Evolutionary conservation across 2,888 invertebrate species (phyloP).

Genomic region (Acleris holmiana): DNA sequence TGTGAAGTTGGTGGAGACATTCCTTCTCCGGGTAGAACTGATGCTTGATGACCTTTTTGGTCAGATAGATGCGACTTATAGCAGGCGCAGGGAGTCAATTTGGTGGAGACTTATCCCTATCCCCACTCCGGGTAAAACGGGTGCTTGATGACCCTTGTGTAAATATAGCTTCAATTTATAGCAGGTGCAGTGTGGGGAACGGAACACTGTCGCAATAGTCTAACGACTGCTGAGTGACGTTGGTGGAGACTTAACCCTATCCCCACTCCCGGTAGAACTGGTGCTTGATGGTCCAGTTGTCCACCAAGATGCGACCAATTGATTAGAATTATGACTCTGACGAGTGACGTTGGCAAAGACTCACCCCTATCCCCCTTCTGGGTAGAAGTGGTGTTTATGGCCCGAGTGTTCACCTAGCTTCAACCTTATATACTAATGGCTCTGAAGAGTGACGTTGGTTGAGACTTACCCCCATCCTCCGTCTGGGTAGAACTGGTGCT

Average conservation of each 20-base stretch:
- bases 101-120: slow-evolving; percentile 87
- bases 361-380: slow-evolving; percentile 93
- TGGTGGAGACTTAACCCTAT: slow-evolving; percentile 71
- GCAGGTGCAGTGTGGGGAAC: too few relatives aligned
- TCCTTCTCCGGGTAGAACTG: too few relatives aligned
- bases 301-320: too few relatives aligned
- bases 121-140: slow-evolving; percentile 93
- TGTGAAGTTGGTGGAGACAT: too few relatives aligned
- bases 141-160: slow-evolving; percentile 91
- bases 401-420: slow-evolving; percentile 89
- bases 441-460: neutral
- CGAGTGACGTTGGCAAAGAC: slow-evolving; percentile 46
- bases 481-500: neutral
- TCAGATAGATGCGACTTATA: too few relatives aligned
- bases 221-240: neutral
- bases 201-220: slow-evolving; percentile 85
- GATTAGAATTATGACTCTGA: too few relatives aligned
- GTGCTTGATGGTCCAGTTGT: too few relatives aligned
- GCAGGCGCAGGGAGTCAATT: neutral
- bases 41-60: too few relatives aligned
- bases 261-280: too few relatives aligned
- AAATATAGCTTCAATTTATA: too few relatives aligned
- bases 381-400: slow-evolving; percentile 93
- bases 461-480: slow-evolving; percentile 74
- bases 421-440: slow-evolving; percentile 82